Percentiles rank a stretch among this genome's conserved stretches.
phyloP scores from a whole-genome alignment of 2,888 invertebrate species.

The Listrodromus nycthemerus region DNA sequence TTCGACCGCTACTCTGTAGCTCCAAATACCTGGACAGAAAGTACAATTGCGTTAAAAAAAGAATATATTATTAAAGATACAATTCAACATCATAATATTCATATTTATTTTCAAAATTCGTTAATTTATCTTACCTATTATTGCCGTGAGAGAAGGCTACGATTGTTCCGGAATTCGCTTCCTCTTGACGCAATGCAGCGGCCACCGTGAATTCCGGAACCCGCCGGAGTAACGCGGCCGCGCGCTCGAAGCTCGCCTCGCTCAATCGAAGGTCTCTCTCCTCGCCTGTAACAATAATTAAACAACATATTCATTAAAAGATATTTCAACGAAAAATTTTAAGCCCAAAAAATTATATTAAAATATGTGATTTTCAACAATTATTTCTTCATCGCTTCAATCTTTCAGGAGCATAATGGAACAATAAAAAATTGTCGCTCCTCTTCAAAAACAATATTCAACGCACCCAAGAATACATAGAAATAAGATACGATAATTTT shows the following conservation, averaged over 20 bases:
- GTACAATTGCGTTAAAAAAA: constrained; percentile 22
- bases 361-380: too few relatives aligned
- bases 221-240: constrained; percentile 89
- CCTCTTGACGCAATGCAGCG: constrained; percentile 91
- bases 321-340: constrained; percentile 8
- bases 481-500: too few relatives aligned
- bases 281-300: constrained; percentile 86
- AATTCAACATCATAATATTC: too few relatives aligned
- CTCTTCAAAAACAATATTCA: not conserved
- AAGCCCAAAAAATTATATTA: too few relatives aligned
- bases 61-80: not conserved
- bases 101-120: not conserved
- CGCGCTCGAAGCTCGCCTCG: constrained; percentile 88
- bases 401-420: too few relatives aligned
- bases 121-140: constrained; percentile 87
- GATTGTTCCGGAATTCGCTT: constrained; percentile 93
- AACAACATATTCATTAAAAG: not conserved
- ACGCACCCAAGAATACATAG: too few relatives aligned
- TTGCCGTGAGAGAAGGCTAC: constrained; percentile 93
- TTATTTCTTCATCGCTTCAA: too few relatives aligned
- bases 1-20: constrained; percentile 95
- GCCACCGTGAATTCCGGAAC: constrained; percentile 93
- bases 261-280: constrained; percentile 90
- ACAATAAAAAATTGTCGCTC: not conserved
- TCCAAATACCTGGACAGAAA: constrained; percentile 91